A percentile compares a stretch with the other conserved stretches of the same genome.
Conservation (phyloP, 2,888 invertebrate species). For the Hymenopus coronatus region DNA sequence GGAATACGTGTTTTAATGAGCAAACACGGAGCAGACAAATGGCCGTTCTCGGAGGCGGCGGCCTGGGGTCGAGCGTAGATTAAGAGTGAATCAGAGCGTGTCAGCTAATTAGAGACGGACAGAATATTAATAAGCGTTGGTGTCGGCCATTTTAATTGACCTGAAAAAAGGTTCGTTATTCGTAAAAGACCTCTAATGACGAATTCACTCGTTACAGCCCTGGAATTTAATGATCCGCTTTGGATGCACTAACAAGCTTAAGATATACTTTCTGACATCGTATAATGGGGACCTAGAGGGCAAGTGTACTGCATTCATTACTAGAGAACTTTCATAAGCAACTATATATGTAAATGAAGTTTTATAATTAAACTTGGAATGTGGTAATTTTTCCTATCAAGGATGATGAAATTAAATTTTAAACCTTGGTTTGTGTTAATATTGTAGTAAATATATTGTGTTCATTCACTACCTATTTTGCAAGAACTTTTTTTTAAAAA, state of each 20-base stretch:
- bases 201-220: background rate
- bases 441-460: too few species aligned
- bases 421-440: too few species aligned
- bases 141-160: background rate
- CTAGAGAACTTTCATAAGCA: background rate
- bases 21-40: background rate
- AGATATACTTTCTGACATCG: background rate
- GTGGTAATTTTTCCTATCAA: too few species aligned
- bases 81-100: background rate
- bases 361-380: too few species aligned
- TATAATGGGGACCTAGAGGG: background rate
- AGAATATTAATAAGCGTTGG: background rate
- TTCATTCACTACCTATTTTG: too few species aligned
- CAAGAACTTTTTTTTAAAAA: too few species aligned
- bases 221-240: background rate
- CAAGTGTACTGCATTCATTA: background rate
- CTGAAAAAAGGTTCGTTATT: background rate
- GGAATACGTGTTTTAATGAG: background rate
- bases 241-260: background rate
- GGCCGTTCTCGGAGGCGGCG: background rate
- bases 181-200: background rate
- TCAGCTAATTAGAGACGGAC: background rate
- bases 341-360: too few species aligned
- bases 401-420: too few species aligned
- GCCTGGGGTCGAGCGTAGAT: background rate